phyloP scores from a whole-genome alignment of 2,113 vertebrate genomes.

The Chloropsis cyanopogon region DNA sequence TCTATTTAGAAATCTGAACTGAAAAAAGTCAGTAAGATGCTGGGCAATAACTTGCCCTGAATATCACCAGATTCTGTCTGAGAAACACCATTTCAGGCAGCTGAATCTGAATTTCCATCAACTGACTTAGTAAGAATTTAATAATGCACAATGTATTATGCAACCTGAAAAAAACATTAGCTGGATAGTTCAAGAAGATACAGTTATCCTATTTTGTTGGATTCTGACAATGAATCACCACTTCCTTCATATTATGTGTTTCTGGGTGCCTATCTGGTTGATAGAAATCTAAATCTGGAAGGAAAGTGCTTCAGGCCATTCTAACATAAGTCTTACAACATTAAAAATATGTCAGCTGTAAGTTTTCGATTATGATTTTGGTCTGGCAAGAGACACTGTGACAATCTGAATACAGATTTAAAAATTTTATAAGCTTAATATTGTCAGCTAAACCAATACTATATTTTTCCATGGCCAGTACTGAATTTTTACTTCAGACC shows the following conservation, averaged over 20 bases:
- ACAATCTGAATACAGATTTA: neutral
- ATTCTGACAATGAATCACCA: conserved; percentile 42
- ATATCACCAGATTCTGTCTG: neutral
- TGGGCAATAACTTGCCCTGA: neutral
- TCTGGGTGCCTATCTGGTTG: conserved; percentile 13
- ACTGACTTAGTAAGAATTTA: conserved; percentile 11
- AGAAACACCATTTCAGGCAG: neutral
- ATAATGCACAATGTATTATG: neutral
- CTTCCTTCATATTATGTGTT: conserved; percentile 15
- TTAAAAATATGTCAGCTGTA: neutral
- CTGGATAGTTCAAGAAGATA: conserved; percentile 1
- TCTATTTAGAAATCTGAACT: neutral
- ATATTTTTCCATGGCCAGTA: neutral
- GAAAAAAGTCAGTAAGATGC: neutral
- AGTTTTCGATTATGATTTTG: neutral
- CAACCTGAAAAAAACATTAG: conserved; percentile 24
- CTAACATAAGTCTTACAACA: neutral
- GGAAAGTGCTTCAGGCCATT: neutral
- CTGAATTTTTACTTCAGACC: neutral
- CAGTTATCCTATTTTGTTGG: conserved; percentile 46
- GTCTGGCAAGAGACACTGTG: neutral
- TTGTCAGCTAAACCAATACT: neutral
- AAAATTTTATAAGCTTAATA: neutral
- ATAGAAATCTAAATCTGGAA: neutral
- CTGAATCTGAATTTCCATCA: conserved; percentile 28